Base-by-base conservation (phyloP, 2,888 invertebrate genomes). In the Papilio protenor region DNA sequence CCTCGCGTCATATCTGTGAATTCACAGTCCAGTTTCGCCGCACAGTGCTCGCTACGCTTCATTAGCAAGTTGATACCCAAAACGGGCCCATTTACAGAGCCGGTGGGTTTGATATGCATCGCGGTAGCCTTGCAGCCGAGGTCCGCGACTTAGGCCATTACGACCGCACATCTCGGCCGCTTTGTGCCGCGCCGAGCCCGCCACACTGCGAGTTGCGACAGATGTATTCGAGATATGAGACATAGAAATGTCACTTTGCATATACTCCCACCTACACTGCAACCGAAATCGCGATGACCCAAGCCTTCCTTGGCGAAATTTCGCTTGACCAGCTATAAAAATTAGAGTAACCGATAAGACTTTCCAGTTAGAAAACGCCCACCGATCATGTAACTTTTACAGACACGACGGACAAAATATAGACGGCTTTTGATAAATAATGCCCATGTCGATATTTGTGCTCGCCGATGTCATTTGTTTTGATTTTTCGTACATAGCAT, bases 61-160 rank as follows among this genome's bases (percentile, higher is more conserved):
- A 94, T 94, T 94, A 94, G 93, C 91, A 92, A 93, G 91, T 90
- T 90, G 93, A 93, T 93, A 91, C 91, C 94, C 92, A 91, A 94
- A 94, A 94, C 92, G 90, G 91, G 78, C 85, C 92, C 92, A 93
- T 93, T 93, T 93, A 92, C 91, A 91, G 91, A 91, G 91, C 88
- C 90, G 85, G 91, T 91, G 90, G 87, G 88, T 90, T 82, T 80
- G 81, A 94, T 94, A 94, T 92, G 93, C 89, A 94, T 94, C 94
- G 86, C 88, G 82, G 87, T 90, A 89, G 90, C 88, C 88, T 88
- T 90, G 90, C 90, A 89, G 84, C 84, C 87, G 87, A 89, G 87
- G 83, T 87, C 91, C 88, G 88, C 90, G 87, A 86, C 87, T 90
- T 90, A 92, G 86, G 87, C 92, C 91, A 94, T 94, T 94, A 94